Base-by-base conservation (phyloP, 1,140 invertebrate species). In the Venustaconcha ellipsiformis region DNA sequence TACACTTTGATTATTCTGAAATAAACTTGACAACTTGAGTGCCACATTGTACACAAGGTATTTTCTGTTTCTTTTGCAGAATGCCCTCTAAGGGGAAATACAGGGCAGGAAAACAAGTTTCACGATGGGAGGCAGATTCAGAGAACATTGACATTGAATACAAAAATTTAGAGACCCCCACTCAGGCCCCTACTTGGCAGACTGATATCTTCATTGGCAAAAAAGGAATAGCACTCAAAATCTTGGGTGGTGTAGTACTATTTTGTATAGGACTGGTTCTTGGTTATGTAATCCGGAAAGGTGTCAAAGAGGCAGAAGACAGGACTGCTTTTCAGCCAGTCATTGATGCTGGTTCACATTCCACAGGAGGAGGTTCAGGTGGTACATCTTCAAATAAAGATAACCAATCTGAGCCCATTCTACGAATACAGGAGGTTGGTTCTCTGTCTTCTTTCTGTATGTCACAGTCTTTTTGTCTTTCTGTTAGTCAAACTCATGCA, bases 91-190 rank as follows among this genome's bases (percentile, higher is more conserved):
- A 83, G 37, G 84, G 84, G 23, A 76, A 79, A 30, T 87, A 87
- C 75, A 86, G 85, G 14, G 83, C 86, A 4, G 85, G 85, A 14
- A 86, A 84, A 70, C 85, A 86, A 55, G 83, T 87, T 30, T 85
- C 86, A 0, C 26, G 86, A n/a, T 88, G 85, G 84, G 86, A 88
- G 57, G 85, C 86, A 13, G 86, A 88, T 57, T 84, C 86, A 0
- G 86, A 88, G 74, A 88, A 86, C 68, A 86, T 88, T 56, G 86
- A 88, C 80, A 88, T 88, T 64, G 85, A 88, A 63, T 88, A 88
- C 63, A 84, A 85, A 67, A 86, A 86, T 74, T 74, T 88, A 4
- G 86, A 88, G 58, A 67, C 65, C 57, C 56, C n/a, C 75, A 70
- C 14, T 15, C 8, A 26, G 18, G 8, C 18, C 57, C 60, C 23